Base-by-base conservation (phyloP, 2,113 vertebrate genomes). In the Carollia perspicillata region DNA sequence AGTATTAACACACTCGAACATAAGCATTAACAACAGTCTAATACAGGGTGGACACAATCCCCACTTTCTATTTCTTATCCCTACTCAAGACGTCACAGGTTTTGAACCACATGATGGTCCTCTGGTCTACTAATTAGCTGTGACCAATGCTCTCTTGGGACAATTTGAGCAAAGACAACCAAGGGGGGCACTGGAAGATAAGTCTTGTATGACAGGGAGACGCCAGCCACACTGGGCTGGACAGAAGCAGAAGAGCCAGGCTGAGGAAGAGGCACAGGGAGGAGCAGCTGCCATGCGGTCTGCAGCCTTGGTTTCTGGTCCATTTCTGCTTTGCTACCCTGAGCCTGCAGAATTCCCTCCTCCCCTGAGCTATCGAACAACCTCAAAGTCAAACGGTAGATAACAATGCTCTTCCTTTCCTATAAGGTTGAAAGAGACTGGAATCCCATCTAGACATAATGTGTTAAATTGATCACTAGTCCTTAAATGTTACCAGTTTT, bases 21-120 rank as follows among this genome's bases (percentile, higher is more conserved):
- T 17, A 40, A 51, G 28, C 2, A 16, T 28, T 28, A 42, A 47
- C 30, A 68, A 33, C 12, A 81, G 40, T 5, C 5, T 11, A 1
- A 3, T 55, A 22, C 47, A 10, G 8, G 53, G 11, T 2, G 4
- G 30, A 35, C 3, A 9, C 0, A 58, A 35, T 58, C 1, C 8
- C 33, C 18, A 2, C 4, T 40, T 69, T 79, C 28, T 6, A 47
- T 12, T 7, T 3, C 10, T n/a, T 49, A 35, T 7, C 8, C 20
- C 40, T 44, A 16, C 14, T 44, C 7, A 66, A 28, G 58, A 26
- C 23, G 18, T 72, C 49, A 51, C 1, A 44, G 55, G 9, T 26
- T 55, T 33, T 68, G 26, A 37, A 44, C 53, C 1, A 23, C 37
- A 28, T 42, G 49, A 37, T 0, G 8, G 11, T 40, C 8, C 47